Conservation (phyloP, 1,140 invertebrate species). For the Monochamus saltuarius region DNA sequence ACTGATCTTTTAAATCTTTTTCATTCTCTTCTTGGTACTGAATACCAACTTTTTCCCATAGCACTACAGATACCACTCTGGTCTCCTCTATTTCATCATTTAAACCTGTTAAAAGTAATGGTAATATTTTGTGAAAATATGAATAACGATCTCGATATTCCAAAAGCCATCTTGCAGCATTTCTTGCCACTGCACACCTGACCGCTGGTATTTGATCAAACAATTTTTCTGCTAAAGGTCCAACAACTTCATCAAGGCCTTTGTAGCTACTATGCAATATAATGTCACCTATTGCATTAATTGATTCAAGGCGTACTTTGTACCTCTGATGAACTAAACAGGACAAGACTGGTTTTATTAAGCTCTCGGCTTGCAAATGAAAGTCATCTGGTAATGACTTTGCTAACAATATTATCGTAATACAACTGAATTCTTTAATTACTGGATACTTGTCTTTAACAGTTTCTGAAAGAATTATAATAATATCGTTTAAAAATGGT, state of each 20-base stretch:
- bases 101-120: conserved; percentile 71
- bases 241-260: conserved; percentile 60
- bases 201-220: conserved; percentile 75
- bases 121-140: conserved; percentile 73
- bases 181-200: conserved; percentile 64
- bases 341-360: conserved; percentile 70
- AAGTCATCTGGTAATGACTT: conserved; percentile 67
- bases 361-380: conserved; percentile 68
- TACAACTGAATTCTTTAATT: conserved; percentile 76
- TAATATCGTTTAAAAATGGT: conserved; percentile 73
- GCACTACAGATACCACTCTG: conserved; percentile 55
- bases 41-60: conserved; percentile 70
- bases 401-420: conserved; percentile 66
- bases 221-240: conserved; percentile 65
- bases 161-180: conserved; percentile 68
- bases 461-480: conserved; percentile 70
- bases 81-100: conserved; percentile 71
- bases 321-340: conserved; percentile 81
- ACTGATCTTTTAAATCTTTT: conserved; percentile 69
- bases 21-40: conserved; percentile 77
- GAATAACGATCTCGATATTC: conserved; percentile 75
- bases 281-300: conserved; percentile 67
- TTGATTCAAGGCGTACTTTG: conserved; percentile 69
- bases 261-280: conserved; percentile 53
- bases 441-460: conserved; percentile 75